Percentiles rank a stretch among this genome's conserved stretches.
Conservation (phyloP, 2,113 vertebrate genomes). For the Rhabdornis inornatus region DNA sequence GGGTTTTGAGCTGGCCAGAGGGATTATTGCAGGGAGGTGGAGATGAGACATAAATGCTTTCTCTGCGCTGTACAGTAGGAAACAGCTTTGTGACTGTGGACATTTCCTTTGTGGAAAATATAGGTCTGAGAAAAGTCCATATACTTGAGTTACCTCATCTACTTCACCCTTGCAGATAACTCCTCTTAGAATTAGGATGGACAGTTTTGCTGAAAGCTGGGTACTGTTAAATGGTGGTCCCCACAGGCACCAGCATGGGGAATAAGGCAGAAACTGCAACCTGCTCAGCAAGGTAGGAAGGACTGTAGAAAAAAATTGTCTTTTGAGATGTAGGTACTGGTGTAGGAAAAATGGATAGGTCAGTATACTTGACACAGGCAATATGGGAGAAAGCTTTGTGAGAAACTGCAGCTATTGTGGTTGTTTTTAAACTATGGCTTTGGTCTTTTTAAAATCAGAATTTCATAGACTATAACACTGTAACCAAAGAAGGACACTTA, state of each 20-base stretch:
- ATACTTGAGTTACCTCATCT: not conserved
- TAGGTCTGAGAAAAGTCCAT: not conserved
- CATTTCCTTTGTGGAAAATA: not conserved
- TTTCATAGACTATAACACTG: not conserved
- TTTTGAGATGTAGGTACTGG: not conserved
- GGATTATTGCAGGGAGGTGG: not conserved
- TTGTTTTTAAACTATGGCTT: not conserved
- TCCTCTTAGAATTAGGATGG: not conserved
- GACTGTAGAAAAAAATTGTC: not conserved
- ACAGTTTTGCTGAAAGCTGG: not conserved
- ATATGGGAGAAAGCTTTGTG: not conserved
- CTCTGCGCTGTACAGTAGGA: not conserved
- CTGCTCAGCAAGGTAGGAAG: not conserved
- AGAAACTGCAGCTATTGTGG: not conserved
- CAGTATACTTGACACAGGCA: not conserved
- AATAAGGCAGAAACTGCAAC: not conserved
- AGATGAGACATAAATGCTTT: not conserved
- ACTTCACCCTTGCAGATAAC: not conserved
- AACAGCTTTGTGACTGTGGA: not conserved
- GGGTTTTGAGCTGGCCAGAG: not conserved
- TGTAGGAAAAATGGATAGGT: not conserved
- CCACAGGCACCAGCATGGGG: not conserved
- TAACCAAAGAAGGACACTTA: not conserved
- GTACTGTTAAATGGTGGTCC: not conserved
- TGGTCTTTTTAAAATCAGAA: not conserved